phyloP scores from a whole-genome alignment of 1,140 invertebrate species.

The Tetragnatha versicolor region DNA sequence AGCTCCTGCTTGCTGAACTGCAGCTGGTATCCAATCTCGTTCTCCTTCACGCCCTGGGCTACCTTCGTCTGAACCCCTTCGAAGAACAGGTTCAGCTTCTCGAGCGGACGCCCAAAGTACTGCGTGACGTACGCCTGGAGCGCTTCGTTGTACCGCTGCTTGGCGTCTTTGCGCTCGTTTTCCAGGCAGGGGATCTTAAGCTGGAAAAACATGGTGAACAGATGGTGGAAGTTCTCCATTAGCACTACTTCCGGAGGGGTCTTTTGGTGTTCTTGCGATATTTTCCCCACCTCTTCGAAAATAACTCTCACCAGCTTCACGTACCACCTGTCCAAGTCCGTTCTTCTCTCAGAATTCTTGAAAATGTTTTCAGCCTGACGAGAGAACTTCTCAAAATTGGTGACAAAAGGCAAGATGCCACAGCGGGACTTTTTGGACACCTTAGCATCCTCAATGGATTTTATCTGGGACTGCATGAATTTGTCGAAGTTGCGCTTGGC shows the following conservation, averaged over 20 bases:
- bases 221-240: constrained; percentile 98
- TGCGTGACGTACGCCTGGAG: constrained; percentile 83
- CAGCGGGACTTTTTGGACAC: constrained; percentile 80
- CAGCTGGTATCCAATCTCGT: constrained; percentile 97
- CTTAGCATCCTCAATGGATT: constrained; percentile 80
- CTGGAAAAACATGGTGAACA: constrained; percentile 85
- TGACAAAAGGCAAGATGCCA: constrained; percentile 89
- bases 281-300: constrained; percentile 81
- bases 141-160: constrained; percentile 89
- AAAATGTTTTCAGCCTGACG: constrained; percentile 87
- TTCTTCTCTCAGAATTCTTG: constrained; percentile 82
- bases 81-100: constrained; percentile 95
- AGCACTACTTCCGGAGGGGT: constrained; percentile 93
- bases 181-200: constrained; percentile 92
- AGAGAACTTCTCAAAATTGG: constrained; percentile 91
- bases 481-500: constrained; percentile 95
- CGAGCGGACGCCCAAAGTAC: constrained; percentile 93
- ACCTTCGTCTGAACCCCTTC: constrained; percentile 92
- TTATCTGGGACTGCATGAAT: constrained; percentile 87
- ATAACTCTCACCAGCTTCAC: constrained; percentile 82
- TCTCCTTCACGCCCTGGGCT: constrained; percentile 90
- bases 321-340: constrained; percentile 98
- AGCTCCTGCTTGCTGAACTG: constrained; percentile 97
- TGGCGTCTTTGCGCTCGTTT: constrained; percentile 86
- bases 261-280: constrained; percentile 87